A percentile compares a stretch with the other conserved stretches of the same genome.
Conservation (phyloP, 2,797 vertebrate genomes). For the Dendrocincla fuliginosa region DNA sequence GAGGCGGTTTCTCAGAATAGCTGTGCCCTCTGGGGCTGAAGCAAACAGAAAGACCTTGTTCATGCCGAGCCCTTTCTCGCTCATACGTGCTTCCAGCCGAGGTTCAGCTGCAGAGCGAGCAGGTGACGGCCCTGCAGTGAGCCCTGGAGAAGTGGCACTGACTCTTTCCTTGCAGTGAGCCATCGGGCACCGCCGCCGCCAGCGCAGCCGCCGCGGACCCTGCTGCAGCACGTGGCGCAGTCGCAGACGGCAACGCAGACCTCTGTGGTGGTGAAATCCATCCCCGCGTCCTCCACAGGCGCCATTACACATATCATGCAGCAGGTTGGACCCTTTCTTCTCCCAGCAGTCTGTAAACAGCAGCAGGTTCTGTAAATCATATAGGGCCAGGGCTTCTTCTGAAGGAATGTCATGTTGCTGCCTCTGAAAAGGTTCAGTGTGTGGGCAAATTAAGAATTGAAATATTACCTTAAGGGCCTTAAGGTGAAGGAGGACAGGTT, state of each 20-base stretch:
- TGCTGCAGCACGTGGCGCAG: conserved; percentile 81
- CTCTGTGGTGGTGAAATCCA: conserved; percentile 84
- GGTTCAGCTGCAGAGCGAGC: conserved; percentile 71
- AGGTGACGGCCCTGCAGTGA: neutral
- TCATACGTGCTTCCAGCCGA: neutral
- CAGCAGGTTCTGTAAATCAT: neutral
- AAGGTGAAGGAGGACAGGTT: neutral
- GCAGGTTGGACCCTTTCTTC: conserved; percentile 78
- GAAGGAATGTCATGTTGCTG: neutral
- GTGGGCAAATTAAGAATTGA: neutral
- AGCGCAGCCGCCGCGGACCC: conserved; percentile 79
- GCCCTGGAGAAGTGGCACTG: conserved; percentile 74
- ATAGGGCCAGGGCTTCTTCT: neutral
- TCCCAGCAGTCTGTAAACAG: neutral
- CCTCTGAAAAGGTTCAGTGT: neutral
- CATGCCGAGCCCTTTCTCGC: neutral
- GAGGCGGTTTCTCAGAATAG: neutral
- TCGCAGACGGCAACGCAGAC: conserved; percentile 84
- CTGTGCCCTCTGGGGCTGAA: neutral
- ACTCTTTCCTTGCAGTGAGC: conserved; percentile 80
- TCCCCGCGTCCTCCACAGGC: conserved; percentile 77
- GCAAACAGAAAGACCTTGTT: neutral
- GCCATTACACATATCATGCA: conserved; percentile 84
- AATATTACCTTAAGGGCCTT: neutral
- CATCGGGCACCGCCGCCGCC: conserved; percentile 81